Evolutionary conservation across 2,888 invertebrate species (phyloP).

Genomic region (Sthenelais limicola): DNA sequence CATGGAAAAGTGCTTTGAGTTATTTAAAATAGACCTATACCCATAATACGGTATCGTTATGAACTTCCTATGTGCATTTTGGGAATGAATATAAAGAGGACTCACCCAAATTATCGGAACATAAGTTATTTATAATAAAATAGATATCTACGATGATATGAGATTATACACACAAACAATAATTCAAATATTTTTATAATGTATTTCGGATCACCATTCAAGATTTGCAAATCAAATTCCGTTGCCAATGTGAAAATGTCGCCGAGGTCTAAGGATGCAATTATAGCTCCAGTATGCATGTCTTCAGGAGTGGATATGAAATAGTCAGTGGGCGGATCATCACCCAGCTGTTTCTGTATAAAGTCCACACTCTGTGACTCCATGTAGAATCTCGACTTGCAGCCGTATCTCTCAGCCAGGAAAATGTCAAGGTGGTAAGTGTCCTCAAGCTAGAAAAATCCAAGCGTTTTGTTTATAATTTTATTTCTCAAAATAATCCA

Average conservation of each 20-base stretch:
- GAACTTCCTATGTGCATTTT: too few species aligned
- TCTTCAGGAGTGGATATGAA: constrained; percentile 57
- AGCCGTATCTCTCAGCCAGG: constrained; percentile 57
- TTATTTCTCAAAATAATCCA: too few species aligned
- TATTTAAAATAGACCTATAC: too few species aligned
- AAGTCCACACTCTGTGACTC: constrained; percentile 54
- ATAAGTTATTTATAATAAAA: too few species aligned
- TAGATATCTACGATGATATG: too few species aligned
- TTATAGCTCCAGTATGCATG: constrained; percentile 59
- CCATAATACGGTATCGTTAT: too few species aligned
- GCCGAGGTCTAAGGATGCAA: constrained; percentile 54
- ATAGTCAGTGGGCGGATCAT: constrained; percentile 56
- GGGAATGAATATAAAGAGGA: too few species aligned
- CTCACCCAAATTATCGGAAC: too few species aligned
- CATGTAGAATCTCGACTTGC: constrained; percentile 57
- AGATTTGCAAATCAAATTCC: constrained; percentile 47
- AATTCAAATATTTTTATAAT: background rate
- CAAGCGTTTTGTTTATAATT: background rate
- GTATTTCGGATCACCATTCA: constrained; percentile 43
- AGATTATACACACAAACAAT: background rate
- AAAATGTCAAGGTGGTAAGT: constrained; percentile 57
- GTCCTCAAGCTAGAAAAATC: constrained; percentile 45
- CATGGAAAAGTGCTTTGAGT: too few species aligned
- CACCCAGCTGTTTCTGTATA: constrained; percentile 45
- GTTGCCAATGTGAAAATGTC: constrained; percentile 59